Evolutionary conservation across 2,888 invertebrate genomes (phyloP).

Genomic region (Chymomyza caudatula): DNA sequence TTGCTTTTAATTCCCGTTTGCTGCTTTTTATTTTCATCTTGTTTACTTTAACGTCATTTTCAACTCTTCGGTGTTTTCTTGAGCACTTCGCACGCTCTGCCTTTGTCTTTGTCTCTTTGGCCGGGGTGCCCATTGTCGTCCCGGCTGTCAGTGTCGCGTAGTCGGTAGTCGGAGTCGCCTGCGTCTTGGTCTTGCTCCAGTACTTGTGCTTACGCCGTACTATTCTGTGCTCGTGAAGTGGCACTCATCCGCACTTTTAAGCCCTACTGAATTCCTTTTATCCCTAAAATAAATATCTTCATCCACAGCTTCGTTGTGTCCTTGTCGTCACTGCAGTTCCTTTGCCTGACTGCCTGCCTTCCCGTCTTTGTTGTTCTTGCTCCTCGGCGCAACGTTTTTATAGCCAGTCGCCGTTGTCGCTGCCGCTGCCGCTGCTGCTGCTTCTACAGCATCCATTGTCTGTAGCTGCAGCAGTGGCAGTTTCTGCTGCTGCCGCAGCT

Average conservation of each 20-base stretch:
- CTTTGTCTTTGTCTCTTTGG: conserved; percentile 18
- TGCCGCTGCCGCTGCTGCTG: conserved; percentile 1
- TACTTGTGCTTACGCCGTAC: not conserved
- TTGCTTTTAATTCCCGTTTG: conserved; percentile 17
- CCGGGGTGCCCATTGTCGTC: conserved; percentile 24
- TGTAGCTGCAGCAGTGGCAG: not conserved
- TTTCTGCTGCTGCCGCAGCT: conserved; percentile 18
- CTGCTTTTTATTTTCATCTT: conserved; percentile 69
- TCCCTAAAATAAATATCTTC: conserved; percentile 76
- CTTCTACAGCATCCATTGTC: not conserved
- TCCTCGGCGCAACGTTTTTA: conserved; percentile 48
- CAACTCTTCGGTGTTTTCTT: conserved; percentile 71
- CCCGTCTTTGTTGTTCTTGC: conserved; percentile 29
- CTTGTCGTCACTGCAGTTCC: conserved; percentile 13
- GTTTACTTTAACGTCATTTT: conserved; percentile 75
- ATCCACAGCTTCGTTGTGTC: conserved; percentile 51
- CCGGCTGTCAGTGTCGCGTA: conserved; percentile 22
- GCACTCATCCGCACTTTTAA: conserved; percentile 75
- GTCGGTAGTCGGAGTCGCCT: conserved; percentile 31
- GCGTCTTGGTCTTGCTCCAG: conserved; percentile 42
- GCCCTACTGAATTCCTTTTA: conserved; percentile 75
- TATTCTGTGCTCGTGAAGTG: conserved; percentile 56
- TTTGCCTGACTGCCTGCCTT: conserved; percentile 21
- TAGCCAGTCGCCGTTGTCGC: conserved; percentile 27
- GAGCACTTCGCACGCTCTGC: conserved; percentile 56